Conservation (phyloP, 1,140 invertebrate species). For the Dryas iulia region DNA sequence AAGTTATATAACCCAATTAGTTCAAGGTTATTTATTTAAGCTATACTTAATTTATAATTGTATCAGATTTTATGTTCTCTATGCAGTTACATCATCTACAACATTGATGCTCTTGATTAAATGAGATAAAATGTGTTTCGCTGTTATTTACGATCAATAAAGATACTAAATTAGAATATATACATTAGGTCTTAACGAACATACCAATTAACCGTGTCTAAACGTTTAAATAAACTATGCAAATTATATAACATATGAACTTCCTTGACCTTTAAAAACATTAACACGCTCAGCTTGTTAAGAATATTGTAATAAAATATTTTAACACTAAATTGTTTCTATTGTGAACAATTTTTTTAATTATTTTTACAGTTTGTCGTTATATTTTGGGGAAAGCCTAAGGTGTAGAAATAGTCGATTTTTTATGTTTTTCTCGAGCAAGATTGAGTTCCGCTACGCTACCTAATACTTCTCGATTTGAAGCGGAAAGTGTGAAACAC, state of each 20-base stretch:
- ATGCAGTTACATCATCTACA: constrained; percentile 14
- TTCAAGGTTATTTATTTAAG: neutral
- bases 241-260: constrained; percentile 17
- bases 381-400: no score
- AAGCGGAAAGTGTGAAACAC: no score
- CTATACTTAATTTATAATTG: constrained; percentile 11
- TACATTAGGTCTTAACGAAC: constrained; percentile 16
- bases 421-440: no score
- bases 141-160: constrained; percentile 26
- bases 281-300: constrained; percentile 1
- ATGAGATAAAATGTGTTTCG: constrained; percentile 20
- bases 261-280: constrained; percentile 13
- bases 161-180: constrained; percentile 18
- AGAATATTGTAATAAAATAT: neutral
- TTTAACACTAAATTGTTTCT: neutral
- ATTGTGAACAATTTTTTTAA: neutral
- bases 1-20: neutral
- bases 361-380: no score
- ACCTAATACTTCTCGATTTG: no score
- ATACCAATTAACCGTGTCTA: constrained; percentile 12
- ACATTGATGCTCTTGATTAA: constrained; percentile 27
- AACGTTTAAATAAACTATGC: constrained; percentile 15
- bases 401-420: no score
- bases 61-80: neutral
- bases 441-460: no score